A percentile compares a stretch with the other conserved stretches of the same genome.
Evolutionary conservation across 2,797 vertebrate genomes (phyloP).

Genomic region (Xiphophorus birchmanni): DNA sequence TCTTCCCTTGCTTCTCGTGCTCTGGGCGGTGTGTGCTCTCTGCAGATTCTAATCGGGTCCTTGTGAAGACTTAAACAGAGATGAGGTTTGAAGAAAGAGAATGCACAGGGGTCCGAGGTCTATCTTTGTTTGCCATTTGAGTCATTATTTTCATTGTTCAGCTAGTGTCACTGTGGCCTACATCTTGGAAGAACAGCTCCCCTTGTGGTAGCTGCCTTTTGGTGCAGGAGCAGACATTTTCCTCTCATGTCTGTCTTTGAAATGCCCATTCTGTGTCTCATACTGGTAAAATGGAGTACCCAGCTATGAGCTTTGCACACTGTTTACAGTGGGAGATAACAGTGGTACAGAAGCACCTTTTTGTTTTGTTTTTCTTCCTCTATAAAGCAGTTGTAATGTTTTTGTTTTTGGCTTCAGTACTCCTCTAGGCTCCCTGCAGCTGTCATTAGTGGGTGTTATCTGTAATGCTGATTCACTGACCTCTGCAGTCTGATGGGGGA

Average conservation of each 20-base stretch:
- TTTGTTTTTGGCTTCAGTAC: slow-evolving; percentile 18
- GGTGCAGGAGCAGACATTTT: slow-evolving; percentile 77
- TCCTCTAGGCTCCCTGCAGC: slow-evolving; percentile 48
- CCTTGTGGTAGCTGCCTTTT: slow-evolving; percentile 48
- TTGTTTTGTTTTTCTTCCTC: not conserved
- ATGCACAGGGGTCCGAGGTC: slow-evolving; percentile 53
- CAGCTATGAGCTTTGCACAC: slow-evolving; percentile 40
- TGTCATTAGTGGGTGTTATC: slow-evolving; percentile 41
- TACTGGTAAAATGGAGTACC: slow-evolving; percentile 77
- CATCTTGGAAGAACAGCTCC: slow-evolving; percentile 60
- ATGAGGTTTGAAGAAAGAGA: slow-evolving; percentile 39
- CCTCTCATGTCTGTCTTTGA: slow-evolving; percentile 76
- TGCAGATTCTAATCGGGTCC: slow-evolving; percentile 42
- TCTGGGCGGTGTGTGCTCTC: slow-evolving; percentile 3
- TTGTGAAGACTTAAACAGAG: slow-evolving; percentile 50
- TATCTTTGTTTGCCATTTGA: slow-evolving; percentile 74
- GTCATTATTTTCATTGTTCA: slow-evolving; percentile 71
- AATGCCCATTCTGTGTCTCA: slow-evolving; percentile 77
- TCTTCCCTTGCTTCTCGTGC: slow-evolving; percentile 7
- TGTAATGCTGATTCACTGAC: slow-evolving; percentile 70
- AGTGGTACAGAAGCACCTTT: not conserved
- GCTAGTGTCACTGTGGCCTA: slow-evolving; percentile 37
- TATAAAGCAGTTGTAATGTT: not conserved
- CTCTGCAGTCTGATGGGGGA: slow-evolving; percentile 69
- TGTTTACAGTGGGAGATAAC: not conserved